These are phyloP conservation scores for Lypha dubia DNA, from an alignment of 2,888 invertebrate species.

Conservation along the genomic window DNA sequence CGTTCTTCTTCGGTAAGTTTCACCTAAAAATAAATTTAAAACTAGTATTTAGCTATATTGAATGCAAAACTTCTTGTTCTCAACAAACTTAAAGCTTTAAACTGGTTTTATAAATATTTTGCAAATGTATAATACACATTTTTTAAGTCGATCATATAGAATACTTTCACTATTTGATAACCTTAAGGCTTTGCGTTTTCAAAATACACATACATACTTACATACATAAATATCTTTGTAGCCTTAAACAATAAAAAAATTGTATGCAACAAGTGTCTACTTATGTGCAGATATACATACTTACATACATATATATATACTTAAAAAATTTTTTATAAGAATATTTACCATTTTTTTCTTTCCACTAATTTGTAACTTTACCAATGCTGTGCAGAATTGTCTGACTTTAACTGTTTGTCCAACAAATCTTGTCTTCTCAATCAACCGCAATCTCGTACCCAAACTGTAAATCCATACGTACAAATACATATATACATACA, in stretches of 20 bases:
- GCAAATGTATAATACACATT: background rate
- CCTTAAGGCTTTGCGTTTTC: slow-evolving; percentile 33
- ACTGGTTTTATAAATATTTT: slow-evolving; percentile 32
- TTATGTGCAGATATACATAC: background rate
- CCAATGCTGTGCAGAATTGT: slow-evolving; percentile 33
- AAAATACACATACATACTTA: background rate
- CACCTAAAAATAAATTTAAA: slow-evolving; percentile 83
- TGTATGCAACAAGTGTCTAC: slow-evolving; percentile 69
- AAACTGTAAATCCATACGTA: slow-evolving; percentile 60
- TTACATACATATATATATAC: background rate
- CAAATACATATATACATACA: too few relatives aligned
- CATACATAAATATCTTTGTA: background rate
- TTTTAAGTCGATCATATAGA: background rate
- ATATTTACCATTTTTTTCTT: slow-evolving; percentile 74
- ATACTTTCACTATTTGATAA: slow-evolving; percentile 50
- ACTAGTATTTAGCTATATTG: too few relatives aligned
- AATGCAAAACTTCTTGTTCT: slow-evolving; percentile 32
- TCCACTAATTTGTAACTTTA: slow-evolving; percentile 43
- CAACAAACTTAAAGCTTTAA: slow-evolving; percentile 43
- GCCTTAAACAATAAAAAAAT: background rate
- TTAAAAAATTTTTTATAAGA: background rate
- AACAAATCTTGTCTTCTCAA: slow-evolving; percentile 46
- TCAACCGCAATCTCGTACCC: slow-evolving; percentile 43
- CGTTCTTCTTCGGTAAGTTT: slow-evolving; percentile 90
- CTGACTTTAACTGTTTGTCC: slow-evolving; percentile 36